These are phyloP conservation scores for Callipepla californica DNA, from an alignment of 2,113 vertebrate species.

Conservation along the genomic window DNA sequence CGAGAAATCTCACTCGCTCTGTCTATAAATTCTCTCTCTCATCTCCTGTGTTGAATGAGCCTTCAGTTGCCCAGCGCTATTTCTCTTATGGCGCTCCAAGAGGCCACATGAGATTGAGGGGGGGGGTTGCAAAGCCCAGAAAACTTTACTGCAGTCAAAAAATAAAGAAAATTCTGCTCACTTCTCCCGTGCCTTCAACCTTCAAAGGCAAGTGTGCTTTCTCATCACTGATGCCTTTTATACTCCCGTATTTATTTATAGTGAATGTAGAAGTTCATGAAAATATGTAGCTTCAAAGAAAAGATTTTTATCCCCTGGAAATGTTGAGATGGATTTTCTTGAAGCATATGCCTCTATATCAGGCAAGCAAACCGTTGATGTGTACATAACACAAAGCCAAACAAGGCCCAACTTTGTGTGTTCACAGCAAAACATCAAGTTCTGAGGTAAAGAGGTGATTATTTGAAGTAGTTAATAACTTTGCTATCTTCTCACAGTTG, in stretches of 20 bases:
- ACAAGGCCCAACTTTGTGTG: not conserved
- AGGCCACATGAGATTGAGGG: not conserved
- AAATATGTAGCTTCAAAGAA: not conserved
- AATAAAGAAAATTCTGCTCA: constrained; percentile 3
- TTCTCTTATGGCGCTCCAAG: constrained; percentile 58
- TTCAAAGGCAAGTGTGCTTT: constrained; percentile 41
- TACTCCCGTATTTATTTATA: constrained; percentile 1
- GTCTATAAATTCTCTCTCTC: constrained; percentile 48
- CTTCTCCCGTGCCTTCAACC: not conserved
- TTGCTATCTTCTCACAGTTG: not conserved
- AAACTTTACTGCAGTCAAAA: constrained; percentile 20
- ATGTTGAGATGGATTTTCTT: not conserved
- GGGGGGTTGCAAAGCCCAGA: not conserved
- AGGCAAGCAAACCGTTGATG: not conserved
- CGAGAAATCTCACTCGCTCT: constrained; percentile 3
- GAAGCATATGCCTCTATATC: not conserved
- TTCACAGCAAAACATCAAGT: not conserved
- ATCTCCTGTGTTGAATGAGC: constrained; percentile 44
- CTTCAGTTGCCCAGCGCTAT: not conserved
- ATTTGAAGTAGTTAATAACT: not conserved
- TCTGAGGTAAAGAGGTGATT: not conserved
- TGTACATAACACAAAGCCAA: not conserved
- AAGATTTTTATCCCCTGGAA: constrained; percentile 41
- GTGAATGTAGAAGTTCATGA: not conserved
- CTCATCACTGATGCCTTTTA: constrained; percentile 15